These are phyloP conservation scores for Conger conger DNA, from an alignment of 2,113 vertebrate species.

Conservation along the genomic window DNA sequence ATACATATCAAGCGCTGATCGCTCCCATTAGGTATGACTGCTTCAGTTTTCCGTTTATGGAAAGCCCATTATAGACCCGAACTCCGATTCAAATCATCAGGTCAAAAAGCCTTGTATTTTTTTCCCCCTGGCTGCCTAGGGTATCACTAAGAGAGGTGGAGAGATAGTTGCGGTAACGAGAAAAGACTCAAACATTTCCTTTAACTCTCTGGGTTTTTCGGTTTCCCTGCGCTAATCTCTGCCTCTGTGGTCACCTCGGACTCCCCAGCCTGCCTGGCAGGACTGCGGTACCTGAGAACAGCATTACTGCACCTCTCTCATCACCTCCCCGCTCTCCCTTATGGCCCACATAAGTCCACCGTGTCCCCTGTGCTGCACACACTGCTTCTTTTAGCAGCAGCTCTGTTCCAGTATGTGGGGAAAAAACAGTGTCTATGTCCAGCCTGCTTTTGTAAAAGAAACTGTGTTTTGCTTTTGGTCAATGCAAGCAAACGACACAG, in stretches of 20 bases:
- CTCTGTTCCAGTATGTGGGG: not conserved
- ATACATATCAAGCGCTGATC: conserved; percentile 78
- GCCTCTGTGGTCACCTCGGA: not conserved
- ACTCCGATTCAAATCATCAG: conserved; percentile 33
- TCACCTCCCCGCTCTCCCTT: not conserved
- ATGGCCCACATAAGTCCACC: not conserved
- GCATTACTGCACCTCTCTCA: not conserved
- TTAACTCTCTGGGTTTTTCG: not conserved
- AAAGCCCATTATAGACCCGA: conserved; percentile 68
- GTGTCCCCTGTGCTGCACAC: not conserved
- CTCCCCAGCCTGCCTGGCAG: not conserved
- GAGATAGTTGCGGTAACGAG: conserved; percentile 31
- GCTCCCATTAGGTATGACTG: conserved; percentile 84
- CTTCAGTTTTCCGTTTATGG: conserved; percentile 90
- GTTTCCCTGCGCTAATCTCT: not conserved
- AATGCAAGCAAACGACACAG: not conserved
- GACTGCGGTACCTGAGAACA: not conserved
- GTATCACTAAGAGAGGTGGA: conserved; percentile 33
- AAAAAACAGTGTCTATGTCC: not conserved
- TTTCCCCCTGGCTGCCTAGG: conserved; percentile 36
- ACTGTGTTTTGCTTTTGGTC: not conserved
- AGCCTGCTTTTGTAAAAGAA: not conserved
- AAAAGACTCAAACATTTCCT: conserved; percentile 44
- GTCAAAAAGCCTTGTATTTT: not conserved
- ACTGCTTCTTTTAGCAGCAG: not conserved